Conservation (phyloP, 2,888 invertebrate genomes). For the Junonia oenone region DNA sequence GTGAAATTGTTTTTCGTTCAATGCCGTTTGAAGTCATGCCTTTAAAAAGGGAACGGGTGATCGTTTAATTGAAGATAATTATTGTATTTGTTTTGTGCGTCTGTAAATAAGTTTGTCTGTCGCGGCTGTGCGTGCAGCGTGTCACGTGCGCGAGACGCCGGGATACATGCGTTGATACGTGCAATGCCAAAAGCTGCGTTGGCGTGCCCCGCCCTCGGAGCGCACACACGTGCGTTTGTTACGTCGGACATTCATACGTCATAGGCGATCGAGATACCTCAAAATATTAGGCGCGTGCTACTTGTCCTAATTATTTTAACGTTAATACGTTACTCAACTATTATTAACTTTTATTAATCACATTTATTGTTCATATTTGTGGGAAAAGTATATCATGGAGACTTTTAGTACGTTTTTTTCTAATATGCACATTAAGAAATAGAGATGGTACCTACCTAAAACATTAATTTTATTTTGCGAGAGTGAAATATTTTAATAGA, state of each 20-base stretch:
- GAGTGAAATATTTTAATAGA: no score
- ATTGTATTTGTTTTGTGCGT: background rate
- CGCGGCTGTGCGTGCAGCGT: slow-evolving; percentile 40
- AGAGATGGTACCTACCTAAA: background rate
- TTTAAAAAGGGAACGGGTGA: background rate
- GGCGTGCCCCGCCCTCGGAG: slow-evolving; percentile 43
- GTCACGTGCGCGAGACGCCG: slow-evolving; percentile 53
- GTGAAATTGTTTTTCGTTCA: background rate
- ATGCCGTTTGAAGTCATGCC: background rate
- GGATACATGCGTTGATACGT: slow-evolving; percentile 28
- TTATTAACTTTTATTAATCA: no score
- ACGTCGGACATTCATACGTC: slow-evolving; percentile 32
- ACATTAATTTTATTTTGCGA: background rate
- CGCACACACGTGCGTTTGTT: slow-evolving; percentile 41
- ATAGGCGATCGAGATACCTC: slow-evolving; percentile 27
- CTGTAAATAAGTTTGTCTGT: background rate
- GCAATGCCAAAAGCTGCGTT: slow-evolving; percentile 34
- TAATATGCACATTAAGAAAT: background rate
- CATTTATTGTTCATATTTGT: no score
- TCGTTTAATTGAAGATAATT: background rate
- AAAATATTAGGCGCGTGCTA: slow-evolving; percentile 9
- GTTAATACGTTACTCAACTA: no score
- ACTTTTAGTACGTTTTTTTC: no score
- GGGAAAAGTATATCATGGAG: no score
- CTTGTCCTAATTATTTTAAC: no score